phyloP scores from a whole-genome alignment of 92 coral and sea anemone genomes.

The Porites divaricata region DNA sequence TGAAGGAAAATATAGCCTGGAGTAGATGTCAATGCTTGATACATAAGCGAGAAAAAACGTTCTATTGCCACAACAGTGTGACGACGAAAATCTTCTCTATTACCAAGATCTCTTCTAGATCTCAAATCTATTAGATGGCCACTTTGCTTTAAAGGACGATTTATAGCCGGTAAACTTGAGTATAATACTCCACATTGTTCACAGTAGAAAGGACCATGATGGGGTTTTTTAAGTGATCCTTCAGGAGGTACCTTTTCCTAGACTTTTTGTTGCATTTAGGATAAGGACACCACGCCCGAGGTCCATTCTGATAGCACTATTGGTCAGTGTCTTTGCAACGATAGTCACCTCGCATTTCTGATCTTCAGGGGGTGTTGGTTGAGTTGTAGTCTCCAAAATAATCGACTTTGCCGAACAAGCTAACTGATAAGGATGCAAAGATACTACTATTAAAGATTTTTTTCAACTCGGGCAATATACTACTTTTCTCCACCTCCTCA shows the following conservation, averaged over 20 bases:
- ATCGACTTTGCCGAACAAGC: background rate
- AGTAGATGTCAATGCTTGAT: background rate
- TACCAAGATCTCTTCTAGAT: background rate
- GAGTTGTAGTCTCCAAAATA: background rate
- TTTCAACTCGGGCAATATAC: background rate
- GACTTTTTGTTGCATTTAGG: constrained; percentile 7
- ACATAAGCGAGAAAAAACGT: background rate
- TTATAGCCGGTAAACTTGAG: background rate
- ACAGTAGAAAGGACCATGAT: constrained; percentile 10
- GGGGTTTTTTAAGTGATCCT: constrained; percentile 2
- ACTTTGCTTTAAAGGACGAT: background rate
- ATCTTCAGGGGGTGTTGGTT: background rate
- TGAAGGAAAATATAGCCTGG: background rate
- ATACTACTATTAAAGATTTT: background rate
- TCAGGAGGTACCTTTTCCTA: background rate
- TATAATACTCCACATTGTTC: background rate
- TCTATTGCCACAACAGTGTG: background rate
- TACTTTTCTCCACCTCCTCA: background rate
- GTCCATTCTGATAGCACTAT: background rate
- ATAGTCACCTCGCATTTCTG: background rate
- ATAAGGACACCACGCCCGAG: constrained; percentile 4
- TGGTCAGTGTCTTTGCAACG: background rate
- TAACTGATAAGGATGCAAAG: background rate
- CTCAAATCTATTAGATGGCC: constrained; percentile 2
- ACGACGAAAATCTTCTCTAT: background rate